These are phyloP conservation scores for Chrysopilus asiliformis DNA, from an alignment of 2,888 invertebrate species.

Conservation along the genomic window DNA sequence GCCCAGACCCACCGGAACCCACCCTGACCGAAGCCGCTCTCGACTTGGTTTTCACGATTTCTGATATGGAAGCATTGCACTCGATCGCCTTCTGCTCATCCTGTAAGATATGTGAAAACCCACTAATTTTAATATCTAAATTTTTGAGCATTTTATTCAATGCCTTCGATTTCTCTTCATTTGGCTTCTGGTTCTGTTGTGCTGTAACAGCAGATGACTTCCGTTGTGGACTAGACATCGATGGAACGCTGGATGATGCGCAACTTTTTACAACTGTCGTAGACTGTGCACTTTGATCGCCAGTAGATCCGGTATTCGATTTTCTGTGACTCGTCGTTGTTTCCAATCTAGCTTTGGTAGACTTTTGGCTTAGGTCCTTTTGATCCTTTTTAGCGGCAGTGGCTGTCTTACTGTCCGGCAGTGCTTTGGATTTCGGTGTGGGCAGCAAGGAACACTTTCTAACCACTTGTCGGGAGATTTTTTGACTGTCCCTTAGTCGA, in stretches of 20 bases:
- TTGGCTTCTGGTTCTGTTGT: conserved; percentile 4
- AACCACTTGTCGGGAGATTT: conserved; percentile 2
- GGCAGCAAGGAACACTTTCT: conserved; percentile 1
- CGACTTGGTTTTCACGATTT: conserved; percentile 36
- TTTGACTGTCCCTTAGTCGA: conserved; percentile 4
- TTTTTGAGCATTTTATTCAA: conserved; percentile 35
- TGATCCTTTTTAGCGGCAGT: no score
- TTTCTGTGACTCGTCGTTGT: no score
- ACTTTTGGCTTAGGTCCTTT: no score
- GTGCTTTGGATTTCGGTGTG: not conserved
- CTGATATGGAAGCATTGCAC: conserved; percentile 35
- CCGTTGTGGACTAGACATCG: not conserved
- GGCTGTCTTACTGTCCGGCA: conserved; percentile 1
- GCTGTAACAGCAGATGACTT: conserved; percentile 3
- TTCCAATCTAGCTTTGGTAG: no score
- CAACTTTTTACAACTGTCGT: conserved; percentile 1
- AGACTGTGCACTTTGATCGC: not conserved
- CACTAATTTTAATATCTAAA: conserved; percentile 34
- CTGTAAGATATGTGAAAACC: conserved; percentile 30
- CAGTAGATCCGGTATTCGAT: not conserved
- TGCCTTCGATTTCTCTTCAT: conserved; percentile 30
- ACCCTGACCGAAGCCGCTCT: conserved; percentile 33
- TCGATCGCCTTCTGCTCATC: conserved; percentile 30
- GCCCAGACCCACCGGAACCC: conserved; percentile 14
- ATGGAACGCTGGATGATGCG: not conserved